Base-by-base conservation (phyloP, 2,888 invertebrate genomes). In the Lissonota sp. region DNA sequence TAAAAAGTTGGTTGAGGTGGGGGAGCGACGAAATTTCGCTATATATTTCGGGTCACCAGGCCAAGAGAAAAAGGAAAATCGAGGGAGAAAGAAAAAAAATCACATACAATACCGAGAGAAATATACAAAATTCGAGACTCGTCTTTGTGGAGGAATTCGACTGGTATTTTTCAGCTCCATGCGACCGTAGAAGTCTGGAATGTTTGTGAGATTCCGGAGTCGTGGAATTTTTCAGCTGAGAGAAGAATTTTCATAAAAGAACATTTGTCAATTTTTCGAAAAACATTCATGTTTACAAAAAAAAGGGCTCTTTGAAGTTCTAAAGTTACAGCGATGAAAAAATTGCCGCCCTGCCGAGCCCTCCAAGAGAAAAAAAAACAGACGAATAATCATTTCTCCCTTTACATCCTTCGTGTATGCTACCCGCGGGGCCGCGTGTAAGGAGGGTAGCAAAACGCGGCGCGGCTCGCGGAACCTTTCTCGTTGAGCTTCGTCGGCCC, bases 1-100 rank as follows among this genome's bases (percentile, higher is more conserved):
- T n/a, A 6, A 14, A 16, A 26, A 26, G 26, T 26, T 26, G 26
- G 1, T 3, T 2, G 26, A 26, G 26, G 26, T 37, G 37, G 2
- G 6, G 37, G 10, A n/a, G 26, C 44, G 40, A 26, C 58, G 14
- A 66, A 72, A 75, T 74, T 84, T 83, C 42, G 55, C 16, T 49
- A 79, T 53, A 79, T 53, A 70, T 76, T 77, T 72, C 64, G 70
- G 82, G 77, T 78, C 71, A 79, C 69, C 40, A 71, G 76, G 60
- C 71, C 66, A 44, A 44, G 66, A 39, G 55, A 69, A 49, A 51
- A 4, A 39, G 14, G n/a, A 39, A 37, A 16, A 60, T 14, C 5
- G 12, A 60, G 8, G 39, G n/a, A 39, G 42, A 57, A 5, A 6
- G 39, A 10, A 58, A n/a, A 37, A 64, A 57, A 37, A 60, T 62